Base-by-base conservation (phyloP, 1,140 invertebrate species). In the Diplogasteroides magnus region DNA sequence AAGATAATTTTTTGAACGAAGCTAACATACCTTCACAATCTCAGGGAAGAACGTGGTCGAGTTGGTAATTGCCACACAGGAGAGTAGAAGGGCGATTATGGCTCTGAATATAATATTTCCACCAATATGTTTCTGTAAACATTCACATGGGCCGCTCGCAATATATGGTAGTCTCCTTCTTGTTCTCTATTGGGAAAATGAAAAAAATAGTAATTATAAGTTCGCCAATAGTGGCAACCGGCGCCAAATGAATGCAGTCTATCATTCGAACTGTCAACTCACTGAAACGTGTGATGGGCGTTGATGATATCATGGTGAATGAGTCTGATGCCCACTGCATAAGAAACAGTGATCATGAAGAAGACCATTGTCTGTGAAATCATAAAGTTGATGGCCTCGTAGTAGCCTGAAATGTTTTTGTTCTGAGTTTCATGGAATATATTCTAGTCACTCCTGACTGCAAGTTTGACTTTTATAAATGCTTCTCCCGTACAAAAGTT, bases 321-420 rank as follows among this genome's bases (percentile, higher is more conserved):
- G 32, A 74, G 31, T 61, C 67, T 70, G 23, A 80, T 76, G 1
- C 84, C 84, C 61, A 81, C 79, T 0, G 78, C 69, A 70, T 90
- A 85, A n/a, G 80, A 74, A 23, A 79, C 84, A 28, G 83, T 83
- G 70, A 84, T 84, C 13, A 82, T 78, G 67, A 85, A 84, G 67
- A 79, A 84, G 25, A 84, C 77, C 29, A 84, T 73, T 31, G 76
- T 71, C 67, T 82, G 79, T 31, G 84, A 76, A 48, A 82, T 77
- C 0, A 76, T 64, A 71, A 61, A 80, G 14, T 56, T 66, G 32
- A 66, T 6, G 15, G 32, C 64, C 19, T 66, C 64, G 32, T 60
- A 68, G n/a, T 11, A 48, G 19, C 37, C 37, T 48, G 37, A 6
- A 48, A 48, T 31, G 29, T 31, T 64, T 64, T 57, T 15, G 13